Conservation (phyloP, 2,888 invertebrate genomes). For the Camponotus fellah region DNA sequence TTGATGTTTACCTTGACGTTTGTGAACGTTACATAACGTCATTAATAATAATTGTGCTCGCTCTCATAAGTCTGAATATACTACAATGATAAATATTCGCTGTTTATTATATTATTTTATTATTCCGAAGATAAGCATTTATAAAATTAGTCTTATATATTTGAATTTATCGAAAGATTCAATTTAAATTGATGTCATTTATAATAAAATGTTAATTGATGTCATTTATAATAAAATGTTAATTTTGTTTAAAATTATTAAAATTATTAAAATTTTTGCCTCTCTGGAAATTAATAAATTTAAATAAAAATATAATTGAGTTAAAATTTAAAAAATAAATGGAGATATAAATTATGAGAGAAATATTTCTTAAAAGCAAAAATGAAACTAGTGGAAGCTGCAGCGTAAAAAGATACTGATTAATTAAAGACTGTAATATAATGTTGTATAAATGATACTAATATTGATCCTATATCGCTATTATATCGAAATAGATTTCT, state of each 20-base stretch:
- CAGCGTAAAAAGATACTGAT: neutral
- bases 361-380: neutral
- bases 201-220: neutral
- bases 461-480: constrained; percentile 21
- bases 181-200: neutral
- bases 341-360: neutral
- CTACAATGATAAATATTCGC: neutral
- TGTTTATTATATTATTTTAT: constrained; percentile 6
- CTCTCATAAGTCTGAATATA: neutral
- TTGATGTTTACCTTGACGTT: constrained; percentile 10
- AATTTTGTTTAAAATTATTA: neutral
- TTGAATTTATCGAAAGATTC: neutral
- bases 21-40: constrained; percentile 28
- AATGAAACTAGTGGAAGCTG: neutral
- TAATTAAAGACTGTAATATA: neutral
- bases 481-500: constrained; percentile 26
- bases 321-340: neutral
- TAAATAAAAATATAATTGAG: neutral
- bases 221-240: neutral
- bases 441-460: constrained; percentile 7
- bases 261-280: neutral
- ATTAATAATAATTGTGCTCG: constrained; percentile 11
- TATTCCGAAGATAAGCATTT: neutral
- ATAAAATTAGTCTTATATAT: neutral
- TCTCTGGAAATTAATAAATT: neutral